Evolutionary conservation across 2,797 vertebrate genomes (phyloP).

Genomic region (Chrysocyon brachyurus): DNA sequence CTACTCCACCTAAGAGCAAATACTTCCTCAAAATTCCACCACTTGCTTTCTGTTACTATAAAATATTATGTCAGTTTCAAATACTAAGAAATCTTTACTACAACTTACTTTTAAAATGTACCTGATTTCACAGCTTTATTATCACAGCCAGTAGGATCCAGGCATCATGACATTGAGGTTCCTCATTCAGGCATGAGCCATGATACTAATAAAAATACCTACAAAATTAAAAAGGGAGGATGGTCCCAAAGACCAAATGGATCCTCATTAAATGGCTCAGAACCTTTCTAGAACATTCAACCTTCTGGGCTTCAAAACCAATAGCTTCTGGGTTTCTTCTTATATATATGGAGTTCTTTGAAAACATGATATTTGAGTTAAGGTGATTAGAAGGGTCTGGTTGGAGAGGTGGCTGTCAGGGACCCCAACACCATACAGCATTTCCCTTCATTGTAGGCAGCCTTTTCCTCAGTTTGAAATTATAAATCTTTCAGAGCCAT

Average conservation of each 20-base stretch:
- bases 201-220: background rate
- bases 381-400: background rate
- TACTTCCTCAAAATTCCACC: slow-evolving; percentile 8
- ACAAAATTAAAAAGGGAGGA: background rate
- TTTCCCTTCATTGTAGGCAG: background rate
- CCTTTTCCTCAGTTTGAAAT: background rate
- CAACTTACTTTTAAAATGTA: background rate
- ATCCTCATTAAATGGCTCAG: background rate
- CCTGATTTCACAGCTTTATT: background rate
- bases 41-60: background rate
- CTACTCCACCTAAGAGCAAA: background rate
- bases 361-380: background rate
- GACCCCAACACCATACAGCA: background rate
- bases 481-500: background rate
- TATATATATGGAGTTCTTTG: background rate
- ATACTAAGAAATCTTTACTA: background rate
- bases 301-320: background rate
- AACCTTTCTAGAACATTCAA: background rate
- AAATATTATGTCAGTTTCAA: slow-evolving; percentile 8
- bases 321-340: background rate
- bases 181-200: background rate
- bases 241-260: background rate
- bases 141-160: background rate
- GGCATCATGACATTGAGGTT: background rate
- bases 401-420: background rate